Evolutionary conservation across 2,797 vertebrate species (phyloP), one percentile per base, ranked within the genome.

Genomic region (Esox lucius): DNA sequence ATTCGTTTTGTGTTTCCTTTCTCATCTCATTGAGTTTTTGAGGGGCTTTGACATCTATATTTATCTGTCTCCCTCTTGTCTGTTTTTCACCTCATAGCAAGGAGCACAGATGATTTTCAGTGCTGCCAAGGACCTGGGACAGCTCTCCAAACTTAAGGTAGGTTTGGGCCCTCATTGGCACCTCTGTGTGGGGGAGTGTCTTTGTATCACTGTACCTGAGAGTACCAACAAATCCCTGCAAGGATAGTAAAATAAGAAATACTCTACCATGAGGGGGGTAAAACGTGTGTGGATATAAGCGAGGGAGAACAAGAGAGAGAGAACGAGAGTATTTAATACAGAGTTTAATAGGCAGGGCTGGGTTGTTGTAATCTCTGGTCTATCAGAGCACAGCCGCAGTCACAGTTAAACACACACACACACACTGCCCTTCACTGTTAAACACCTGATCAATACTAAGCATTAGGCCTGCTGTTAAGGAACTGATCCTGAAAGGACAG

Each of bases 91-190:
- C 72, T 71, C 71, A 46, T 89, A 94, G 90, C 92, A 99, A 93
- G 98, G 97, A 75, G 95, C 97, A 75, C 98, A 98, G 92, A 99
- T 98, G 95, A 98, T 99, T 87, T 98, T 99, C 91, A 99, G 93
- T 48, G 96, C 98, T 82, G 97, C 97, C 87, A 99, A 98, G 93
- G 97, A 99, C 87, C 93, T 99, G 80, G 97, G 98, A 87, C 98
- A 99, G 68, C 90, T 99, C 85, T 97, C 98, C 83, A 99, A 98
- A 93, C 94, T 99, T 83, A 99, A 99, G 97, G 98, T 99, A 95
- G 92, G 74, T 12, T 59, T 69, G 24, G 17, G 67, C 26, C 6
- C 19, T 22, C 22, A 12, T 24, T 62, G 22, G 26, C 12, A 6
- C 9, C n/a, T 53, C 28, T 16, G 70, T 71, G 51, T 35, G 51